A percentile compares a stretch with the other conserved stretches of the same genome.
Evolutionary conservation across 2,888 invertebrate genomes (phyloP).

Genomic region (Protophormia terraenovae): DNA sequence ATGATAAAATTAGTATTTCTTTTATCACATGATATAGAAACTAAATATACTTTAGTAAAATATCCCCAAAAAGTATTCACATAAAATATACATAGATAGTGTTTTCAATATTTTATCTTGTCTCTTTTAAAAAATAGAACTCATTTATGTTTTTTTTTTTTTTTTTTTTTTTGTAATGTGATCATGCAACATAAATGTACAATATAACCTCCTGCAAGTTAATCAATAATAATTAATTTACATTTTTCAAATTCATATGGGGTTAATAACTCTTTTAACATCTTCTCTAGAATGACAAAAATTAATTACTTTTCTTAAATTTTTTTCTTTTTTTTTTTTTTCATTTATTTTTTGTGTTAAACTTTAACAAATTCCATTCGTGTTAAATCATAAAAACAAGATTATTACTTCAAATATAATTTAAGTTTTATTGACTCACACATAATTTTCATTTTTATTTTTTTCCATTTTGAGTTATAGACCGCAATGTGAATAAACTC

Average conservation of each 20-base stretch:
- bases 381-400: slow-evolving; percentile 29
- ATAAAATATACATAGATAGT: neutral
- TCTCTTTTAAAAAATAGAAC: neutral
- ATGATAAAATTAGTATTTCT: neutral
- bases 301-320: slow-evolving; percentile 45
- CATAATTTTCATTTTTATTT: neutral
- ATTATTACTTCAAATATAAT: slow-evolving; percentile 7
- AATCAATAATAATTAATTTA: slow-evolving; percentile 60
- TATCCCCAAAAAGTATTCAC: neutral
- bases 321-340: neutral
- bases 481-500: slow-evolving; percentile 39
- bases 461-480: neutral
- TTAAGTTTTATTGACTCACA: slow-evolving; percentile 55
- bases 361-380: slow-evolving; percentile 46
- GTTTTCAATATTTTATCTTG: neutral
- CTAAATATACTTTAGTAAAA: neutral
- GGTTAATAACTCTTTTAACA: slow-evolving; percentile 67
- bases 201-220: slow-evolving; percentile 54
- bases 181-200: slow-evolving; percentile 7
- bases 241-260: slow-evolving; percentile 55
- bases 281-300: slow-evolving; percentile 40
- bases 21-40: neutral
- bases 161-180: neutral
- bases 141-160: neutral
- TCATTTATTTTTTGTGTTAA: neutral